Percentiles rank a stretch among this genome's conserved stretches.
Conservation (phyloP, 2,888 invertebrate species). For the Hylaea fasciaria region DNA sequence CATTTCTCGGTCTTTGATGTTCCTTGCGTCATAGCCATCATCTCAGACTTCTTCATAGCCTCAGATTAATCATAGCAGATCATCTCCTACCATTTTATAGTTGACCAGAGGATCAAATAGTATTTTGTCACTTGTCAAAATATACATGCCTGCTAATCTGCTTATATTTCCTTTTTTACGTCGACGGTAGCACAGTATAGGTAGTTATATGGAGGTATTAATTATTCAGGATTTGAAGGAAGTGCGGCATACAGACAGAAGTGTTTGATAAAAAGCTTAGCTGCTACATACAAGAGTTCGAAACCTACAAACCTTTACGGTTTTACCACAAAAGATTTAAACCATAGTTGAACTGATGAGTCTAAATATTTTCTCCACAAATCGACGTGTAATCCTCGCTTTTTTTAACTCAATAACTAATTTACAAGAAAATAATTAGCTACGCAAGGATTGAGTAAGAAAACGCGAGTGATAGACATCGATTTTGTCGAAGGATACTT, state of each 20-base stretch:
- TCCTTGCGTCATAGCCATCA: slow-evolving; percentile 51
- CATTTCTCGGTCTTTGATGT: slow-evolving; percentile 53
- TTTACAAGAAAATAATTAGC: too few relatives aligned
- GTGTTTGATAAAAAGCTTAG: slow-evolving; percentile 21
- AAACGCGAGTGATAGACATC: too few relatives aligned
- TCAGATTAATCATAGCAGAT: slow-evolving; percentile 38
- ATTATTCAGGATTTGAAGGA: slow-evolving; percentile 25
- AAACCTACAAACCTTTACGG: too few relatives aligned
- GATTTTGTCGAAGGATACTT: too few relatives aligned
- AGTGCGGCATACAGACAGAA: slow-evolving; percentile 24
- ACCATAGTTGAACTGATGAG: too few relatives aligned
- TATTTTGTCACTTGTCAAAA: slow-evolving; percentile 50
- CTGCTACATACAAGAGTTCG: too few relatives aligned
- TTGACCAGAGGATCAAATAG: slow-evolving; percentile 40
- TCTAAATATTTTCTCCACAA: too few relatives aligned
- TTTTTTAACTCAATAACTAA: too few relatives aligned
- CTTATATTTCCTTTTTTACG: slow-evolving; percentile 36
- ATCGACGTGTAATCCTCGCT: too few relatives aligned
- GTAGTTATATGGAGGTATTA: slow-evolving; percentile 12
- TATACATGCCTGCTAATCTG: slow-evolving; percentile 39
- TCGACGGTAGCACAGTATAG: slow-evolving; percentile 33
- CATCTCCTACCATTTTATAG: slow-evolving; percentile 30
- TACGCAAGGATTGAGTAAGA: too few relatives aligned
- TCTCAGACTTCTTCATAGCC: too few relatives aligned
- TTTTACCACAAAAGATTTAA: too few relatives aligned